Conservation (phyloP, 2,888 invertebrate genomes). For the Chironomus tentans region DNA sequence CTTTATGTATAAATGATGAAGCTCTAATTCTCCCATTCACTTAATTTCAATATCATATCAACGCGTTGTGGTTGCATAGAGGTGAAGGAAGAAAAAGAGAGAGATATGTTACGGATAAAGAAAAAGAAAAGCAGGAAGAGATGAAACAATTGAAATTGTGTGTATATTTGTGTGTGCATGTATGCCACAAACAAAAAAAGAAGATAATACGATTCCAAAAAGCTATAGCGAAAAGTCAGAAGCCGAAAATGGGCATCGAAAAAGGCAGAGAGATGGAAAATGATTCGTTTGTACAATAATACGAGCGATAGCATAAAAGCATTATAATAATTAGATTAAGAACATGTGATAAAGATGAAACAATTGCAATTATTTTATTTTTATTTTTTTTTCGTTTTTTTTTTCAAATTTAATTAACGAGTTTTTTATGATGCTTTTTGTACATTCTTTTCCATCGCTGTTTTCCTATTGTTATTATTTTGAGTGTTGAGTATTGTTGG, state of each 20-base stretch:
- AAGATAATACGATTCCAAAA: background rate
- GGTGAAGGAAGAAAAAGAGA: background rate
- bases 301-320: constrained; percentile 21
- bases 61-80: background rate
- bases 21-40: background rate
- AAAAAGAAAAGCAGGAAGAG: constrained; percentile 7
- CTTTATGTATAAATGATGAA: background rate
- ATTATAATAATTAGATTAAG: constrained; percentile 26
- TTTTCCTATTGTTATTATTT: background rate
- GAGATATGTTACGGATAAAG: background rate
- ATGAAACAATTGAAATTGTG: constrained; percentile 18
- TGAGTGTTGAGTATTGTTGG: background rate
- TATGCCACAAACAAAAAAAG: background rate
- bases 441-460: background rate
- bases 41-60: constrained; percentile 5
- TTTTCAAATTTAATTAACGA: constrained; percentile 26
- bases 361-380: constrained; percentile 24
- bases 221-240: background rate
- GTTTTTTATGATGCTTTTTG: constrained; percentile 19
- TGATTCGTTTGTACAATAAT: background rate
- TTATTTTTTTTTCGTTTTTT: constrained; percentile 3
- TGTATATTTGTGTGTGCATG: background rate
- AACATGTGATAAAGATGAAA: constrained; percentile 24
- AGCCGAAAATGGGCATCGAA: constrained; percentile 2
- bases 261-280: background rate